Conservation (phyloP, 2,888 invertebrate genomes). For the Andrena minutula region DNA sequence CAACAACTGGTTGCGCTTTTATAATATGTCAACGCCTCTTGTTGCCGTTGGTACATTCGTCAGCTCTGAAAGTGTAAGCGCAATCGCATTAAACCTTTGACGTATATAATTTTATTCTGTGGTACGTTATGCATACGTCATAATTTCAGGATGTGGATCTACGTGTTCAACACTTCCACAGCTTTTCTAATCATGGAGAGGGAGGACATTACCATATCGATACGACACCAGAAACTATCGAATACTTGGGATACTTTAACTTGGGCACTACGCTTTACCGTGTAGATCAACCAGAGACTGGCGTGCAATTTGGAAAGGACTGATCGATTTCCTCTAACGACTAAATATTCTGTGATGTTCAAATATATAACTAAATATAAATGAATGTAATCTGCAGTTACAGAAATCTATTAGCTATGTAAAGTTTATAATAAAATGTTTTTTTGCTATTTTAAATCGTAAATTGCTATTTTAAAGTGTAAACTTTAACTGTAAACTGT, state of each 20-base stretch:
- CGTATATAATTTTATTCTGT: background rate
- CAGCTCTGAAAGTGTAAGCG: conserved; percentile 92
- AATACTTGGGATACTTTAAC: conserved; percentile 96
- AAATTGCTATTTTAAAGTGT: too few relatives aligned
- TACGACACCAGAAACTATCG: conserved; percentile 93
- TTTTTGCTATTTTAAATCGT: background rate
- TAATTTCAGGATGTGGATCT: conserved; percentile 92
- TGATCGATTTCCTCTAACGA: conserved; percentile 84
- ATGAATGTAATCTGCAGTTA: conserved; percentile 1
- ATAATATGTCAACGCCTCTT: conserved; percentile 95
- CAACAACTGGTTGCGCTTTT: conserved; percentile 96
- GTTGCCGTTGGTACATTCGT: conserved; percentile 95
- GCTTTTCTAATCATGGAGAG: conserved; percentile 92
- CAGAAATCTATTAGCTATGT: background rate
- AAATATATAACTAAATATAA: background rate
- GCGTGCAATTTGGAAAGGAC: conserved; percentile 91
- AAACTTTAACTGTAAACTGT: too few relatives aligned
- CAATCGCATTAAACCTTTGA: background rate
- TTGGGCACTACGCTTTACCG: conserved; percentile 91
- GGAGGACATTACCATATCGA: conserved; percentile 99
- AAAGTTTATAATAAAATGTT: conserved; percentile 15
- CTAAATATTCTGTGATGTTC: background rate
- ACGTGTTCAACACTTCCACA: conserved; percentile 98
- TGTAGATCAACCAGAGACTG: conserved; percentile 90
- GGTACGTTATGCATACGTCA: background rate